Evolutionary conservation across 2,113 vertebrate species (phyloP).

Genomic region (Sceloporus undulatus): DNA sequence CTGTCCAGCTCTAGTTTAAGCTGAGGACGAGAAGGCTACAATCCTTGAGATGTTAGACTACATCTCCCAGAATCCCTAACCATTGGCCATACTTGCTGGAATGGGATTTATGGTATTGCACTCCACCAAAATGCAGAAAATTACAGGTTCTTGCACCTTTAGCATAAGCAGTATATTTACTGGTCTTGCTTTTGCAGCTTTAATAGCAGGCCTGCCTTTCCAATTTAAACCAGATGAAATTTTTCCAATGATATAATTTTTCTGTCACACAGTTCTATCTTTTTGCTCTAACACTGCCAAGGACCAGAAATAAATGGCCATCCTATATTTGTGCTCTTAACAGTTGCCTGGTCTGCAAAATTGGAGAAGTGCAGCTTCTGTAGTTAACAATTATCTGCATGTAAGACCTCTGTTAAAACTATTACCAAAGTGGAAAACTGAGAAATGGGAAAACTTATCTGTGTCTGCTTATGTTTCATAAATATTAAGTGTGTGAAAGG

Average conservation of each 20-base stretch:
- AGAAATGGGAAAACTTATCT: neutral
- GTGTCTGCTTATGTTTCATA: neutral
- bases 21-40: too few relatives aligned
- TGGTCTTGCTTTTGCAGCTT: neutral
- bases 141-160: neutral
- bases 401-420: neutral
- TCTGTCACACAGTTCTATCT: neutral
- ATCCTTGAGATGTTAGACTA: too few relatives aligned
- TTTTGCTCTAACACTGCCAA: neutral
- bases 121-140: neutral
- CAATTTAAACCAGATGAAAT: neutral
- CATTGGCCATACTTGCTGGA: neutral
- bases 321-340: neutral
- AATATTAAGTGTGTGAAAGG: neutral
- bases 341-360: neutral
- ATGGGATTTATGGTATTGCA: too few relatives aligned
- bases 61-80: neutral
- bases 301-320: neutral
- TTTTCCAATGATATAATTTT: neutral
- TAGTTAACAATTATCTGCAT: neutral
- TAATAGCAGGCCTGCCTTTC: too few relatives aligned
- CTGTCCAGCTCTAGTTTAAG: too few relatives aligned
- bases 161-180: neutral
- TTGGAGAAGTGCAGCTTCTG: too few relatives aligned
- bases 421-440: too few relatives aligned